phyloP scores from a whole-genome alignment of 2,888 invertebrate genomes.

The Lasioglossum oenotherae region DNA sequence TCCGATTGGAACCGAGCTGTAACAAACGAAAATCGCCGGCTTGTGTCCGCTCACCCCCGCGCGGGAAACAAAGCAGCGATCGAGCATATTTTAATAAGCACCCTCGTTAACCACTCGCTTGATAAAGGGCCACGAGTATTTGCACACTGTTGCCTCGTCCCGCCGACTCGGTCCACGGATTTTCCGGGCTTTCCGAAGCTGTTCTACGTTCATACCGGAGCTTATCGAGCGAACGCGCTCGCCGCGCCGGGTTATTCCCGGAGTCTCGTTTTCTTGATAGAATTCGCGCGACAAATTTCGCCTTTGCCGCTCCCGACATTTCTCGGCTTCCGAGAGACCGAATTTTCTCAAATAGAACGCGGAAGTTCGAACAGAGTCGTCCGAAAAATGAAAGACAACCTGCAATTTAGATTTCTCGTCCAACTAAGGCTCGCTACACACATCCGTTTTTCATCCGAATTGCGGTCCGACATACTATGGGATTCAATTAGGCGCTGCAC shows the following conservation, averaged over 20 bases:
- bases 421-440: neutral
- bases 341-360: neutral
- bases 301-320: neutral
- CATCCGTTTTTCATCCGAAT: too few species aligned
- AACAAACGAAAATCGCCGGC: neutral
- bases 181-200: conserved; percentile 54
- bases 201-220: conserved; percentile 47
- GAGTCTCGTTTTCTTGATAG: conserved; percentile 36
- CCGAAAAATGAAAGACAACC: neutral
- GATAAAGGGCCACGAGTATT: conserved; percentile 42
- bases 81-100: conserved; percentile 23
- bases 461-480: too few species aligned
- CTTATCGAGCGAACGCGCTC: conserved; percentile 54
- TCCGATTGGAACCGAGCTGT: neutral
- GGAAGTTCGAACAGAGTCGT: neutral
- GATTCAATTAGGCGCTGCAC: too few species aligned
- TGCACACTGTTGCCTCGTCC: conserved; percentile 20
- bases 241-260: conserved; percentile 46
- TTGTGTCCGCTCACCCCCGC: neutral
- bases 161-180: conserved; percentile 42
- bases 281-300: conserved; percentile 35
- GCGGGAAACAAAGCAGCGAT: neutral
- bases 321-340: neutral
- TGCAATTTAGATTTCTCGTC: neutral
- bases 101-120: conserved; percentile 40